These are phyloP conservation scores for Tenthredo distinguenda DNA, from an alignment of 2,888 invertebrate genomes.

Conservation along the genomic window DNA sequence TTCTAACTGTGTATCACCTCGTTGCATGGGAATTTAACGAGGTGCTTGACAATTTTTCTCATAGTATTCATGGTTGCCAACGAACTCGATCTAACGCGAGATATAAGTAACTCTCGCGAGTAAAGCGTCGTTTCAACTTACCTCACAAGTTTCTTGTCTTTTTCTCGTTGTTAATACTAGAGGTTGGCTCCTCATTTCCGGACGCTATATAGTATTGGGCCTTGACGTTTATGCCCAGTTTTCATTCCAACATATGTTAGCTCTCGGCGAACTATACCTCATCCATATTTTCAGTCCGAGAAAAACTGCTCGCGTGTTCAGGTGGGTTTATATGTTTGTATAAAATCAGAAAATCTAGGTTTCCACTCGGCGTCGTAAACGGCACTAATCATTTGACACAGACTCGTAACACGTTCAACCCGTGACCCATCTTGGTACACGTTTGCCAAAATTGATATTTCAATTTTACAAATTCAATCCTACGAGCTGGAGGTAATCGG, in stretches of 20 bases:
- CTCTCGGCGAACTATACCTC: not conserved
- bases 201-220: not conserved
- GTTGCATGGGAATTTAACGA: constrained; percentile 40
- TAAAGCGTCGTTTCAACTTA: not conserved
- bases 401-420: constrained; percentile 68
- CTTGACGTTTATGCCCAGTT: constrained; percentile 18
- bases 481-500: not conserved
- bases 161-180: not conserved
- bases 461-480: not conserved
- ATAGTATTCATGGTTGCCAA: constrained; percentile 18
- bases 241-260: not conserved
- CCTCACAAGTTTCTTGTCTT: not conserved
- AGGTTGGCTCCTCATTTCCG: not conserved
- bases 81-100: constrained; percentile 9
- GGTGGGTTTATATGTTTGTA: not conserved
- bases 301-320: not conserved
- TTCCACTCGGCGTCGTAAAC: constrained; percentile 59
- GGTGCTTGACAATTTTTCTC: constrained; percentile 9
- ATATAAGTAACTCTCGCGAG: constrained; percentile 2
- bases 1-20: not conserved
- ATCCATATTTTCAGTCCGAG: not conserved
- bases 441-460: not conserved
- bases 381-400: constrained; percentile 68
- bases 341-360: not conserved
- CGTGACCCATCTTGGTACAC: constrained; percentile 54